Percentiles rank a stretch among this genome's conserved stretches.
phyloP scores from a whole-genome alignment of 2,797 vertebrate genomes.

The Botia kubotai region DNA sequence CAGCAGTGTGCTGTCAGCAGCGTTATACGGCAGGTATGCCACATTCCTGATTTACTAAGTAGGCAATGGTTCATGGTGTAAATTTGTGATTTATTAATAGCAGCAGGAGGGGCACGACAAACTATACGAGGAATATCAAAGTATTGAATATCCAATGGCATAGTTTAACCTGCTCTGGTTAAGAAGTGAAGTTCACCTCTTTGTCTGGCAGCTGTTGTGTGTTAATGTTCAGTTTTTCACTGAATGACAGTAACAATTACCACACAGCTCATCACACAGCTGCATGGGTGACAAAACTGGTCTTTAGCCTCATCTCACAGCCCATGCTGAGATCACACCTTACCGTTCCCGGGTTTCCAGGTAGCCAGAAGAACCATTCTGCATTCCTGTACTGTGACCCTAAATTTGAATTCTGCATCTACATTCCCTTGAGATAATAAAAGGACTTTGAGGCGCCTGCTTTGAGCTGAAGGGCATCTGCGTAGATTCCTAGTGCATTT shows the following conservation, averaged over 20 bases:
- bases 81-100: not conserved
- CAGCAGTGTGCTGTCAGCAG: no score
- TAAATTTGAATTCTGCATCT: conserved; percentile 27
- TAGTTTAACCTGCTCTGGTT: conserved; percentile 34
- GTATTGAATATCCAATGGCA: conserved; percentile 29
- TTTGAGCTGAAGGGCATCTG: conserved; percentile 29
- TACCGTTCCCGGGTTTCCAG: conserved; percentile 34
- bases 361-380: conserved; percentile 33
- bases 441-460: conserved; percentile 14
- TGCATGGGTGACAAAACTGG: conserved; percentile 19
- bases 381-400: conserved; percentile 25
- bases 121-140: conserved; percentile 41
- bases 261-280: conserved; percentile 11
- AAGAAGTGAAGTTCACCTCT: conserved; percentile 51
- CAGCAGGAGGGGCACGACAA: conserved; percentile 2
- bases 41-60: not conserved
- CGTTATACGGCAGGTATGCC: not conserved
- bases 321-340: conserved; percentile 56
- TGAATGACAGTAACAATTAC: conserved; percentile 38
- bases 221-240: conserved; percentile 52
- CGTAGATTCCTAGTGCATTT: conserved; percentile 24
- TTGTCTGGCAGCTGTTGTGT: conserved; percentile 68
- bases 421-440: conserved; percentile 36
- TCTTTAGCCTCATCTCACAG: conserved; percentile 5
- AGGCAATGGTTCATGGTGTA: not conserved